phyloP scores from a whole-genome alignment of 2,888 invertebrate species.

The Chydorus sphaericus region DNA sequence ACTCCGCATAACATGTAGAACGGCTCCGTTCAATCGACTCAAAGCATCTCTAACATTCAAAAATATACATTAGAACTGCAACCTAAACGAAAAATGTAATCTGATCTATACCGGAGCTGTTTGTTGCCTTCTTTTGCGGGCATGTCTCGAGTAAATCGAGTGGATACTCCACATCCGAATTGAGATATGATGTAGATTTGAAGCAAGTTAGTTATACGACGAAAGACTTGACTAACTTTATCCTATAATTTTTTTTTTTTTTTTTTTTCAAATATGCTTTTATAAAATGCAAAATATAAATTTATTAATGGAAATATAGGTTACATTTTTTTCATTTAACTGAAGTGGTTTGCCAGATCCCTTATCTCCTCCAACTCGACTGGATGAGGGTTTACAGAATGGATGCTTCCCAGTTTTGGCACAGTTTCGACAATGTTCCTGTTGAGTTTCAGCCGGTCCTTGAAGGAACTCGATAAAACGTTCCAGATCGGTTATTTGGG shows the following conservation, averaged over 20 bases:
- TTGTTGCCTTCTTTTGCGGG: neutral
- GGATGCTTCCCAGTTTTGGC: too few relatives aligned
- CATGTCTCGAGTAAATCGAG: conserved; percentile 24
- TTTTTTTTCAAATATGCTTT: neutral
- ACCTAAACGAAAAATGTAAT: neutral
- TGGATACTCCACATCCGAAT: conserved; percentile 63
- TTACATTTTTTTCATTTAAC: neutral
- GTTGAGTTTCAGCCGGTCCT: conserved; percentile 30
- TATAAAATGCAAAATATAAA: neutral
- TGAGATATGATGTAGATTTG: conserved; percentile 88
- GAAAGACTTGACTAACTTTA: conserved; percentile 12
- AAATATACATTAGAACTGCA: neutral
- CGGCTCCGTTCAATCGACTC: neutral
- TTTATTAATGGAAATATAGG: neutral
- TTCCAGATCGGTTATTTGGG: conserved; percentile 93
- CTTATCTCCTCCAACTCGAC: neutral
- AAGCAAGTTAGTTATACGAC: conserved; percentile 36
- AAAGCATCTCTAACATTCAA: conserved; percentile 35
- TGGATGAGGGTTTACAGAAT: neutral
- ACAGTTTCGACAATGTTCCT: neutral
- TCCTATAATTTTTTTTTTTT: too few relatives aligned
- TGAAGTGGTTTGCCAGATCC: neutral
- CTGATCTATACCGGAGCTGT: neutral
- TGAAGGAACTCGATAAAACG: conserved; percentile 91
- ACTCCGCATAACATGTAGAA: conserved; percentile 1